Conservation (phyloP, 2,797 vertebrate genomes). For the Zenarchopterus dispar region DNA sequence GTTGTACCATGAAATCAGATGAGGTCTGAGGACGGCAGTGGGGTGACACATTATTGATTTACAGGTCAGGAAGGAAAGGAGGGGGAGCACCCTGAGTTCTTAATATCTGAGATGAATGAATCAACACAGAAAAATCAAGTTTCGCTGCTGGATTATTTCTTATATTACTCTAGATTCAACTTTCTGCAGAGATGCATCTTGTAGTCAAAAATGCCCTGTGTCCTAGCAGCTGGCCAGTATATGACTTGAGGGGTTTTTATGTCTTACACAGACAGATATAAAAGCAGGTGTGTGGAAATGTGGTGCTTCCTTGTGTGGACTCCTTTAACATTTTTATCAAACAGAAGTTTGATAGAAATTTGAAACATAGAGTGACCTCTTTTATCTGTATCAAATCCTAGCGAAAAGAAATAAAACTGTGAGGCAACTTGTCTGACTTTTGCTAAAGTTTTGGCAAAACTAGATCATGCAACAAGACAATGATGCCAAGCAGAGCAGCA, state of each 20-base stretch:
- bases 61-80: conserved; percentile 24
- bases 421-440: no score
- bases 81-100: conserved; percentile 32
- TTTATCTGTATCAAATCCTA: no score
- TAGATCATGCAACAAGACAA: no score
- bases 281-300: conserved; percentile 34
- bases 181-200: conserved; percentile 4
- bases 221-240: conserved; percentile 11
- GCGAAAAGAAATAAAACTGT: no score
- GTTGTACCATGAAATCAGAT: conserved; percentile 12
- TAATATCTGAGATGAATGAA: conserved; percentile 41
- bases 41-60: conserved; percentile 33
- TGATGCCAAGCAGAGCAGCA: no score
- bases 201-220: conserved; percentile 13
- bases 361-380: background rate
- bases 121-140: background rate
- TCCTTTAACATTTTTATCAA: background rate
- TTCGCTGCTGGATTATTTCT: conserved; percentile 15
- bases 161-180: background rate
- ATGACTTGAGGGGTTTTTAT: conserved; percentile 42
- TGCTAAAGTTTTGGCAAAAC: no score
- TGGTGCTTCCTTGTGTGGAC: conserved; percentile 15
- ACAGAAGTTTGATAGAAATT: conserved; percentile 1
- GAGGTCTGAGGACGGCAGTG: conserved; percentile 18
- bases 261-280: conserved; percentile 46